Evolutionary conservation across 2,888 invertebrate genomes (phyloP), one percentile per base, ranked within the genome.

Genomic region (Perithous albicinctus): DNA sequence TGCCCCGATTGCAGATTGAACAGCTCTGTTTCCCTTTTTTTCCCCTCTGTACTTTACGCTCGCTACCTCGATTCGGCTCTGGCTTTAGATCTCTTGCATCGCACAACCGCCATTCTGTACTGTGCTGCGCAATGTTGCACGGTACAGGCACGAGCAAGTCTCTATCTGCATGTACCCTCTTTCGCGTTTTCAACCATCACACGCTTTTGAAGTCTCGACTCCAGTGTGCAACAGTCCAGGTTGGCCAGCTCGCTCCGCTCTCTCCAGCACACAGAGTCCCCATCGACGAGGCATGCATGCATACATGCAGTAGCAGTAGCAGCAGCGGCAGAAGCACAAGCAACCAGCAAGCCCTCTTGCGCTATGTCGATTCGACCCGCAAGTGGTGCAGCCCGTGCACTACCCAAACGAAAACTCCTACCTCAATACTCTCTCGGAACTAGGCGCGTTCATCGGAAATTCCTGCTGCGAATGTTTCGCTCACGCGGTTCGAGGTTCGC

Each of bases 1-100:
- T 85, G 69, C 80, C 70, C 29, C 79, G 73, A 84, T 82, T 67
- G 43, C 84, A 54, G 83, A 75, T 81, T 46, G 77, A 80, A 79
- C 79, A 43, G 75, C 76, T 73, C 82, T 43, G 54, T 54, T 56
- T 56, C 29, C 29, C 18, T 32, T 74, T 67, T 85, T 75, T 70
- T 23, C n/a, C 51, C 69, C 64, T 59, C 72, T 76, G 64, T 43
- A 35, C 29, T 46, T 78, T 83, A 83, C 82, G 77, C 80, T 81
- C 84, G 76, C 70, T 67, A 72, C 29, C 64, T 38, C 75, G 63
- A 64, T 76, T 75, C 54, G 43, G 74, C 80, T 77, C 66, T 38
- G 66, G 63, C 26, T 35, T 74, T 78, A 38, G 35, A n/a, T 67
- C 69, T 70, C 54, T 67, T 67, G 59, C 72, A 77, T 67, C 51